Evolutionary conservation across 92 coral and sea anemone species (phyloP), one percentile per base, ranked within the genome.

Genomic region (Porites cylindrica): DNA sequence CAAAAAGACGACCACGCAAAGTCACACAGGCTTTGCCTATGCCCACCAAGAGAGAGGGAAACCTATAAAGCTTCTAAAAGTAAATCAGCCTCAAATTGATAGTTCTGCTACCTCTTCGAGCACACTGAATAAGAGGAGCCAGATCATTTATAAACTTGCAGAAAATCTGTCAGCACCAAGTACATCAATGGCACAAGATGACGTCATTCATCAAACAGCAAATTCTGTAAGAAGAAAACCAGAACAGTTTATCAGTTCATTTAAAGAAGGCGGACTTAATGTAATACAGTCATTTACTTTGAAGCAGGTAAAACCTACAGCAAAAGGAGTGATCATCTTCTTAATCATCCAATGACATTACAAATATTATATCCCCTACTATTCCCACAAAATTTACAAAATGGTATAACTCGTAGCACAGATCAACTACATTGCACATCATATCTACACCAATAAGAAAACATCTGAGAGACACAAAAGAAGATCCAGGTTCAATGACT

Each of bases 11-110:
- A 24, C 26, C 26, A 24, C 26, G 1, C 1, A 24, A 24, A 24
- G 26, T 24, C 26, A 24, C 26, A 24, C 26, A 24, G 26, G 26
- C 26, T 24, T 24, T 24, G 26, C 26, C 26, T 24, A 1, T 24
- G 26, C 26, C 26, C 26, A 24, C 26, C 26, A 24, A 24, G 26
- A 24, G 26, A 76, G 62, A 58, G 88, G 91, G 19, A 88, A 88
- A 54, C 87, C 91, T 13, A 82, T 88, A 29, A 88, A 76, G 51
- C 78, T 83, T 14, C 66, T 88, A 76, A 70, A 54, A 7, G 88
- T 82, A 12, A 76, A 78, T 20, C 74, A 82, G 59, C 67, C 88
- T 5, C 88, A 82, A 59, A 52, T 56, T 14, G 88, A 88, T 12
- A 88, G 92, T 70, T 53, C 92, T 7, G 14, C 50, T 4, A 88